Conservation (phyloP, 2,888 invertebrate species). For the Megastigmus dorsalis region DNA sequence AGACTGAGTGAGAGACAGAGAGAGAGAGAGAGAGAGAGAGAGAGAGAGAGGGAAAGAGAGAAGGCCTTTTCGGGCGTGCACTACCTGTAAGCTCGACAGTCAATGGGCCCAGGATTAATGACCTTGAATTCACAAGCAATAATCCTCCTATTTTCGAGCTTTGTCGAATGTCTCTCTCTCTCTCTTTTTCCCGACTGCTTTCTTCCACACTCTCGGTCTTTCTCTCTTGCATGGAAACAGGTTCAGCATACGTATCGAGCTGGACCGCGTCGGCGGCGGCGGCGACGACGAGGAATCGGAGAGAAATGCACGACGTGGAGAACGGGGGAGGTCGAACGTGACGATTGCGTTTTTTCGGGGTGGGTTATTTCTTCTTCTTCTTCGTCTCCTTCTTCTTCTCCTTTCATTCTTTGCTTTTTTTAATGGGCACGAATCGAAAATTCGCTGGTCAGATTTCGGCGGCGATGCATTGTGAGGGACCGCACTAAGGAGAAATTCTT, state of each 20-base stretch:
- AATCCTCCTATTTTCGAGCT: slow-evolving; percentile 24
- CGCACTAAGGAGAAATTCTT: not conserved
- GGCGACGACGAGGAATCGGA: not conserved
- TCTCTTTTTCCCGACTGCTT: too few relatives aligned
- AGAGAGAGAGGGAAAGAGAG: not conserved
- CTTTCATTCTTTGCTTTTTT: slow-evolving; percentile 14
- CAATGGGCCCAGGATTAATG: slow-evolving; percentile 33
- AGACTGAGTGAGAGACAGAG: too few relatives aligned
- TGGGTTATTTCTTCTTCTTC: slow-evolving; percentile 15
- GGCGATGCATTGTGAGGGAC: not conserved
- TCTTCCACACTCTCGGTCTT: not conserved
- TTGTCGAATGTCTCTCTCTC: too few relatives aligned
- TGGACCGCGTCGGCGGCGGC: too few relatives aligned
- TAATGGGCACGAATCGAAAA: slow-evolving; percentile 19
- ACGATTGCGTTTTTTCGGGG: slow-evolving; percentile 35
- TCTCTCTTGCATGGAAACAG: not conserved
- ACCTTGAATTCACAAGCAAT: slow-evolving; percentile 16
- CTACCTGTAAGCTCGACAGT: slow-evolving; percentile 16
- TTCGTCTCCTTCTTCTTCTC: too few relatives aligned
- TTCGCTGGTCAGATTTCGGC: slow-evolving; percentile 5
- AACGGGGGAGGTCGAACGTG: slow-evolving; percentile 33
- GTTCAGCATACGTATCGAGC: too few relatives aligned
- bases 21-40: not conserved
- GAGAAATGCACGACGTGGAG: not conserved
- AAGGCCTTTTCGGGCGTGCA: not conserved